Percentiles rank a stretch among this genome's conserved stretches.
Evolutionary conservation across 2,797 vertebrate genomes (phyloP).

Genomic region (Remorina albescens): DNA sequence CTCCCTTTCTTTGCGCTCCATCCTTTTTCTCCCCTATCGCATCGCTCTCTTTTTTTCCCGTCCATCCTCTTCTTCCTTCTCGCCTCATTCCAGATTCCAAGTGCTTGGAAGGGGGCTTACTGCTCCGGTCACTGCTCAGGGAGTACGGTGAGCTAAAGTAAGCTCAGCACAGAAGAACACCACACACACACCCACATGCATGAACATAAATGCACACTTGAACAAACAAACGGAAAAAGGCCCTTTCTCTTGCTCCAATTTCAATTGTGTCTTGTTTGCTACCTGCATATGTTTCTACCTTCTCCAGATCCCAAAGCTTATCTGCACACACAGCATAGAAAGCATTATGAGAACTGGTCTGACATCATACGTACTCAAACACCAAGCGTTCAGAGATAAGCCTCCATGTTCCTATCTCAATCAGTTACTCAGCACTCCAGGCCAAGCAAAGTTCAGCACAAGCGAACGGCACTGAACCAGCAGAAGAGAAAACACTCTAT

Average conservation of each 20-base stretch:
- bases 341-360: conserved; percentile 76
- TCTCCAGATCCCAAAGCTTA: conserved; percentile 80
- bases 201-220: conserved; percentile 23
- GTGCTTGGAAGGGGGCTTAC: conserved; percentile 68
- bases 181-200: conserved; percentile 24
- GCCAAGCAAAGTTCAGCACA: conserved; percentile 70
- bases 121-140: conserved; percentile 81
- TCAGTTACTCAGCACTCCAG: conserved; percentile 60
- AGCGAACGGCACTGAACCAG: conserved; percentile 27
- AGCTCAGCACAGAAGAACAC: conserved; percentile 61
- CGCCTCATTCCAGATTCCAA: conserved; percentile 77
- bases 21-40: conserved; percentile 69
- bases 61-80: conserved; percentile 75
- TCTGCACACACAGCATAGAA: conserved; percentile 75
- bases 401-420: conserved; percentile 70
- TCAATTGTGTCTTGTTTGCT: conserved; percentile 78
- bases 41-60: conserved; percentile 73
- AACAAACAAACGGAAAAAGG: conserved; percentile 53
- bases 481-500: conserved; percentile 12
- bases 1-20: conserved; percentile 76
- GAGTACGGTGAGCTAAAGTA: conserved; percentile 78
- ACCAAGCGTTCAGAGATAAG: conserved; percentile 81
- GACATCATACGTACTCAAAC: conserved; percentile 77
- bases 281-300: conserved; percentile 75
- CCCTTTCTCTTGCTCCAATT: conserved; percentile 79